These are phyloP conservation scores for Corythaeola cristata DNA, from an alignment of 2,113 vertebrate genomes.

Conservation along the genomic window DNA sequence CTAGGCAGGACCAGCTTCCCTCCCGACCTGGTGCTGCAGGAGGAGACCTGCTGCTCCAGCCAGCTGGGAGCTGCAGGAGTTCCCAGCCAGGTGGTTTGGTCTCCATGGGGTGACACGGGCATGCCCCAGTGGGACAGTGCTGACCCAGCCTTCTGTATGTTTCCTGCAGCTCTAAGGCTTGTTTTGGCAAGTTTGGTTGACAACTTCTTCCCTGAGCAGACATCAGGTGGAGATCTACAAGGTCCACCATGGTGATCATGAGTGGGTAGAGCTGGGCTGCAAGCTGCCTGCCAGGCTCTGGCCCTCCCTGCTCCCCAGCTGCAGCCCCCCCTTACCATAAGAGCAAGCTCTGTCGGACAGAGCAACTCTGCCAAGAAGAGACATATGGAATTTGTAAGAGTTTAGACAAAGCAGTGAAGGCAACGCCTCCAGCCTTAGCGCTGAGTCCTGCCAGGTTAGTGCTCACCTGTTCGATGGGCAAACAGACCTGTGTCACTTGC, in stretches of 20 bases:
- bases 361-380: neutral
- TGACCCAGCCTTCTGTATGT: neutral
- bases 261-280: neutral
- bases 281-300: neutral
- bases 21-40: fast-evolving
- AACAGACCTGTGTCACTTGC: neutral
- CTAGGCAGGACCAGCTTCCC: neutral
- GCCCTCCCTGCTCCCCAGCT: too few species aligned
- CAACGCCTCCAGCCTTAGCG: neutral
- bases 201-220: neutral
- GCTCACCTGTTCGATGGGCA: neutral
- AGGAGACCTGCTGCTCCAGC: neutral
- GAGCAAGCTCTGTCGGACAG: neutral
- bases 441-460: neutral
- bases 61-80: neutral
- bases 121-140: fast-evolving
- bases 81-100: neutral
- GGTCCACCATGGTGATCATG: fast-evolving
- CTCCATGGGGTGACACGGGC: fast-evolving
- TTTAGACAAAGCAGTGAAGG: neutral
- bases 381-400: neutral
- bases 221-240: neutral
- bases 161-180: neutral
- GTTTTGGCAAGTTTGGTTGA: neutral
- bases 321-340: neutral